Evolutionary conservation across 2,113 vertebrate species (phyloP).

Genomic region (Mobula birostris): DNA sequence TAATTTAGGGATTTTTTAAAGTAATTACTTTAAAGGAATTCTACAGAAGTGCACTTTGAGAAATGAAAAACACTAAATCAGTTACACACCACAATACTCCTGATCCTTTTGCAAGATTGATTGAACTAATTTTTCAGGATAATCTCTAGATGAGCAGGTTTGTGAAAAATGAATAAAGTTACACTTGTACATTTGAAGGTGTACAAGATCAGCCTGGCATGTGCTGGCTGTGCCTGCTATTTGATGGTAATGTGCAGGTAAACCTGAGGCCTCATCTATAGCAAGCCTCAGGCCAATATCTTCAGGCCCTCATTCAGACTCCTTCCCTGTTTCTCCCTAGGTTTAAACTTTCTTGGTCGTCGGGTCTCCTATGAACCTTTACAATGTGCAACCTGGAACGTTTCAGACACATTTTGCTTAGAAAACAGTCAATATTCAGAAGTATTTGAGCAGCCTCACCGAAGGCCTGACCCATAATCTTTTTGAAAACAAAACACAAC

Average conservation of each 20-base stretch:
- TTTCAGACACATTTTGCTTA: not conserved
- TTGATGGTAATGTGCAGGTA: not conserved
- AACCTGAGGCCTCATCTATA: not conserved
- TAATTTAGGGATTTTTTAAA: too few species aligned
- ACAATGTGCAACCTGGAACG: not conserved
- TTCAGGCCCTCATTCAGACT: not conserved
- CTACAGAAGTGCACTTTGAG: too few species aligned
- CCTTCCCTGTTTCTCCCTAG: not conserved
- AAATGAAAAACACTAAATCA: too few species aligned
- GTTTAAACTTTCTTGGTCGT: not conserved
- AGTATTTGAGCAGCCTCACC: not conserved
- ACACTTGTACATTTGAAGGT: too few species aligned
- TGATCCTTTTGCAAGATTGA: too few species aligned
- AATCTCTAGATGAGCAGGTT: too few species aligned
- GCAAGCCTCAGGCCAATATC: not conserved
- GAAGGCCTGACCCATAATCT: not conserved
- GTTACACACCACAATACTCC: too few species aligned
- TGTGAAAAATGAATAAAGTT: too few species aligned
- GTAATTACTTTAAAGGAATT: too few species aligned
- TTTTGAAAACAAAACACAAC: slow-evolving; percentile 14
- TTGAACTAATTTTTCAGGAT: too few species aligned
- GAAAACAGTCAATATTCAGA: not conserved
- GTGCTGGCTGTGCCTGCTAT: not conserved
- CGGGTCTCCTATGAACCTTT: not conserved
- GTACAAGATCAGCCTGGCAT: too few species aligned